Base-by-base conservation (phyloP, 2,888 invertebrate species). In the Phlogophora meticulosa region DNA sequence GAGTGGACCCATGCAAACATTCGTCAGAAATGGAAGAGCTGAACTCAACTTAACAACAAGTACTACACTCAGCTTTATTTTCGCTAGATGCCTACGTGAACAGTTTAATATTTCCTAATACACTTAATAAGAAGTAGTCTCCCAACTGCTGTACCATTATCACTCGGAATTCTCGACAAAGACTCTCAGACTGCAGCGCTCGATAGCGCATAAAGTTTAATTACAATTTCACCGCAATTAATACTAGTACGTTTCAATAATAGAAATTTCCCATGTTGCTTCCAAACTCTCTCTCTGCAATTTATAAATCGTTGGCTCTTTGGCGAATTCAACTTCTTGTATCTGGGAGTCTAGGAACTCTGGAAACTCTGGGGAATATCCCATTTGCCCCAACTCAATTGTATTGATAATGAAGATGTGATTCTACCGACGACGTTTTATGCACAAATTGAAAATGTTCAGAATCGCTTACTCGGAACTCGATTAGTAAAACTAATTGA, bases 401-500 rank as follows among this genome's bases (percentile, higher is more conserved):
- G 91, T 90, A 91, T 90, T 88, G 86, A 87, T 91, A 92, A 92
- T 92, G 92, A 92, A 90, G 88, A 87, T 87, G 88, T 86, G 83
- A 90, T 85, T 87, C 85, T 78, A 55, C 78, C 64, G 68, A 77
- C 64, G 68, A 72, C 78, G 85, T 88, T 89, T 88, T 87, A 87
- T 88, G 88, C 86, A 85, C 84, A 88, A 90, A 91, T 91, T 91
- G 88, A 87, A 91, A 92, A 90, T 87, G 86, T 85, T 87, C 80
- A 78, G 81, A 83, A 84, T 81, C 76, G 81, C 83, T 84, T 82
- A 83, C 76, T 76, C 69, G 52, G 79, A 81, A 81, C 76, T 76
- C 79, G 78, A 78, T 79, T 77, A 76, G 80, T 82, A 78, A 80
- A 79, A 81, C 83, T 87, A 86, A 87, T 88, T 86, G 85, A 82